Conservation (phyloP, 2,888 invertebrate genomes). For the Prosopocoilus inquinatus region DNA sequence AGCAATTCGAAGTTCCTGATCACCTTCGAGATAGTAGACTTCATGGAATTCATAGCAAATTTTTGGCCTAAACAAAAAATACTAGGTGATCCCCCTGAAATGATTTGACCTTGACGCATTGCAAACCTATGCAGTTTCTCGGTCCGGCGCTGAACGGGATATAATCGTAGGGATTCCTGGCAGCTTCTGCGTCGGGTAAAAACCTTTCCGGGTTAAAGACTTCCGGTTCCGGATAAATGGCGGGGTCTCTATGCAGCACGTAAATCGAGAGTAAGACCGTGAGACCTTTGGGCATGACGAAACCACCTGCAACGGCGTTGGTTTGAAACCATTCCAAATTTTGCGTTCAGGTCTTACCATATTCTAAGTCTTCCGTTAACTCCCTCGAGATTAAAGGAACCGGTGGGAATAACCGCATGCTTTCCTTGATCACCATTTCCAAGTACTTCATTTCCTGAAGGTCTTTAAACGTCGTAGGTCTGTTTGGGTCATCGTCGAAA, state of each 20-base stretch:
- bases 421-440: neutral
- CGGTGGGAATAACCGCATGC: neutral
- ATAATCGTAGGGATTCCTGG: neutral
- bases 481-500: slow-evolving; percentile 33
- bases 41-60: slow-evolving; percentile 57
- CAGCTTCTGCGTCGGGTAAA: neutral
- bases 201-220: slow-evolving; percentile 6
- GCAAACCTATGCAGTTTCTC: slow-evolving; percentile 10
- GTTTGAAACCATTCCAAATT: neutral
- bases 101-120: neutral
- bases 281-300: slow-evolving; percentile 1
- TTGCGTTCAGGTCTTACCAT: neutral
- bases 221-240: slow-evolving; percentile 8
- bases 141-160: slow-evolving; percentile 10
- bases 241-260: neutral
- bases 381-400: neutral
- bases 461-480: neutral
- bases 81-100: too few species aligned
- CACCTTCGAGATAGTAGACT: slow-evolving; percentile 54
- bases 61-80: slow-evolving; percentile 46
- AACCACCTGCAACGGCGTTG: neutral
- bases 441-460: neutral
- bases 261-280: neutral
- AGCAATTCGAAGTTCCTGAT: slow-evolving; percentile 51
- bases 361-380: neutral